Percentiles rank a stretch among this genome's conserved stretches.
Conservation (phyloP, 2,113 vertebrate genomes). For the Hyaena hyaena region DNA sequence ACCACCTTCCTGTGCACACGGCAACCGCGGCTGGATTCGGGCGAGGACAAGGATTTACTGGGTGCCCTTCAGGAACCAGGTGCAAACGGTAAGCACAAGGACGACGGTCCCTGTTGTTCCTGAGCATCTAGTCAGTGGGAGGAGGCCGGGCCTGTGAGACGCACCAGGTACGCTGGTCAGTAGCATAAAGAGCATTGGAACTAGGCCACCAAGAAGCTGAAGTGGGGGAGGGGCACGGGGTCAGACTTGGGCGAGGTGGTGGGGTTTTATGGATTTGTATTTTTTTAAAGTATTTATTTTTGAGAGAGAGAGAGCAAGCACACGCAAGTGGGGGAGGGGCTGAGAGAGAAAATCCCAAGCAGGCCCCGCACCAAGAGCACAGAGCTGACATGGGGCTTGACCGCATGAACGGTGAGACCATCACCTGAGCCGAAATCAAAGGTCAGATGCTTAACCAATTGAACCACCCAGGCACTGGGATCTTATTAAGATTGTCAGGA, state of each 20-base stretch:
- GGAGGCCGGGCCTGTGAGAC: fast-evolving
- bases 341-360: no score
- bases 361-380: no score
- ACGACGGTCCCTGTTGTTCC: neutral
- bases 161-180: neutral
- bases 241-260: neutral
- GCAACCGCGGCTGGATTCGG: no score
- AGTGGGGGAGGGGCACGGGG: neutral
- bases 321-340: no score
- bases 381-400: no score
- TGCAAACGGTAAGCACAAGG: neutral
- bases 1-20: no score
- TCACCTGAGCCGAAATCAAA: no score
- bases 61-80: neutral
- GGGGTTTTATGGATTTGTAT: neutral
- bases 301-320: no score
- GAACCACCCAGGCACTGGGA: neutral
- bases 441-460: no score
- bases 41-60: neutral
- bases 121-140: neutral
- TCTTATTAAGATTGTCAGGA: neutral
- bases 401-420: no score
- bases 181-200: no score
- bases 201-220: neutral
- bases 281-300: no score